A percentile compares a stretch with the other conserved stretches of the same genome.
phyloP scores from a whole-genome alignment of 2,113 vertebrate species.

The Acrocephalus kingi region DNA sequence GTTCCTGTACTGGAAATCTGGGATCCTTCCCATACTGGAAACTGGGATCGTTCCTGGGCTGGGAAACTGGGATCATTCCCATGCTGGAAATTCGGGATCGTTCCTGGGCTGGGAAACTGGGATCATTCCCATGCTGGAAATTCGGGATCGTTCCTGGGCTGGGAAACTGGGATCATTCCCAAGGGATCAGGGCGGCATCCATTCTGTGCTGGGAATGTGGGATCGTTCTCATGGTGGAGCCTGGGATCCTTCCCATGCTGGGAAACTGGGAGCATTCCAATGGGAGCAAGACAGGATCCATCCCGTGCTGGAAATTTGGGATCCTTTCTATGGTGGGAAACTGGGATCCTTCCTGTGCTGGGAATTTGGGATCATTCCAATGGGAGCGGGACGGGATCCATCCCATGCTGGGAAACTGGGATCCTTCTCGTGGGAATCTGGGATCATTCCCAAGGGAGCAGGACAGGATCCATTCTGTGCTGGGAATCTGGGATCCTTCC shows the following conservation, averaged over 20 bases:
- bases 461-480: rapidly evolving
- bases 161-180: no score
- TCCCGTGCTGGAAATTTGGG: rapidly evolving
- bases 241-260: neutral
- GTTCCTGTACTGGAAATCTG: no score
- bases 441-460: neutral
- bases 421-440: no score
- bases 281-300: no score
- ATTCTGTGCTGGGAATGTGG: no score
- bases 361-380: neutral
- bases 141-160: no score
- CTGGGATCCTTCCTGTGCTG: neutral
- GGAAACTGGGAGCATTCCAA: neutral
- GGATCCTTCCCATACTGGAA: no score
- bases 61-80: rapidly evolving
- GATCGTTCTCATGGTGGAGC: no score
- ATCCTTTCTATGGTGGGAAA: neutral
- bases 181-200: no score
- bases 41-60: no score
- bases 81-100: rapidly evolving
- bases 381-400: no score
- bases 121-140: neutral
- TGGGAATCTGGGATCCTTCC: rapidly evolving
- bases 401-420: rapidly evolving
- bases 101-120: rapidly evolving